Conservation (phyloP, 2,888 invertebrate species). For the Prosapia bicincta region DNA sequence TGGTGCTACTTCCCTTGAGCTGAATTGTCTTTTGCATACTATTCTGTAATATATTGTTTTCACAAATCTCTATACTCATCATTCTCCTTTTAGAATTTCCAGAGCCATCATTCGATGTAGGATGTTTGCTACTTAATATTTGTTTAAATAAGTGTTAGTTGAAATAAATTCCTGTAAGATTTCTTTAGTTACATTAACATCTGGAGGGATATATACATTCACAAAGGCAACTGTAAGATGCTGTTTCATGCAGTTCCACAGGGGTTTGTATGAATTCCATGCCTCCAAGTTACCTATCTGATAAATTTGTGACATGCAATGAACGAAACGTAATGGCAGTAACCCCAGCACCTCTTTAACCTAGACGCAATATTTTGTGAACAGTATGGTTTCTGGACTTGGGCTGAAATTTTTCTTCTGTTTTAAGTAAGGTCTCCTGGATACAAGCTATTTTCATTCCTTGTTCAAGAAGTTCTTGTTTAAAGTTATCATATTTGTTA, state of each 20-base stretch:
- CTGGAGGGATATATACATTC: not conserved
- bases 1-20: not conserved
- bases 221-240: not conserved
- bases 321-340: not conserved
- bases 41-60: not conserved
- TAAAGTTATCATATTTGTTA: too few relatives aligned
- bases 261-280: not conserved
- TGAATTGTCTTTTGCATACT: not conserved
- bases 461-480: not conserved
- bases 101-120: not conserved
- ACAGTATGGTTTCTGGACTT: not conserved
- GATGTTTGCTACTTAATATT: not conserved
- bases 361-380: not conserved
- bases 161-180: not conserved
- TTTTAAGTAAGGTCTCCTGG: not conserved
- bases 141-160: not conserved
- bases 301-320: not conserved
- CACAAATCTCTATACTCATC: not conserved
- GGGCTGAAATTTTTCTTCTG: not conserved
- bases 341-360: not conserved
- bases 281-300: not conserved
- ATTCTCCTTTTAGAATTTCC: not conserved
- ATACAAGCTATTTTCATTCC: not conserved
- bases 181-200: not conserved
- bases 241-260: not conserved